Evolutionary conservation across 1,140 invertebrate species (phyloP), one percentile per base, ranked within the genome.

Genomic region (Drosophila sucinea): DNA sequence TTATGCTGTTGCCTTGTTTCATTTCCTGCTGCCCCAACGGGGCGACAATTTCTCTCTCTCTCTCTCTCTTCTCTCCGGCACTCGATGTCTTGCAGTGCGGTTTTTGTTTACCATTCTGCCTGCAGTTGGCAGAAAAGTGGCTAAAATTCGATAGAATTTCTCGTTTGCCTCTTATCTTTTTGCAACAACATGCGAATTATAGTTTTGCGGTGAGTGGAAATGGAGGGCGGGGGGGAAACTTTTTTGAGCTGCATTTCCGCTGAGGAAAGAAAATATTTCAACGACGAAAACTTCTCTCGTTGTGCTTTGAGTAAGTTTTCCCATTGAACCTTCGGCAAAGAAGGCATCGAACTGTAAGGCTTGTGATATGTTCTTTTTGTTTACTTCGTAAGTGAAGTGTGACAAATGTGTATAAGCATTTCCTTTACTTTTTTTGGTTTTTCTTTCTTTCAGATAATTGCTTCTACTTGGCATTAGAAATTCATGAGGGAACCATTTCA

Each of bases 201-300:
- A 27, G 23, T 27, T 51, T 51, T 51, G 44, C 25, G 23, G 17
- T 23, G 35, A 3, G 1, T 11, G 35, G 3, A 6, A 11, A 8
- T 5, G 4, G 17, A 44, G 41, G 10, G 1, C 11, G 44, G 7
- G 44, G 1, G 25, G 32, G 7, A 63, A 63, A 33, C 40, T 55
- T 77, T 67, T 70, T 76, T 61, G 32, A 51, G 47, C 35, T 68
- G 70, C 70, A 68, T 64, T 73, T 73, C 68, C 58, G 68, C 17
- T 3, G 23, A 63, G 63, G 41, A 17, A 67, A 64, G 64, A 38
- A 47, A 47, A 8, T 7, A 8, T 23, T 67, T 65, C 60, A 25
- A 56, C 23, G 23, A 32, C 17, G 56, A 57, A 40, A 60, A 38
- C 35, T 38, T 38, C 10, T 10, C 54, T 67, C 7, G 17, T 10